These are phyloP conservation scores for Scolopax bukidnonensis DNA, from an alignment of 2,797 vertebrate species.

Conservation along the genomic window DNA sequence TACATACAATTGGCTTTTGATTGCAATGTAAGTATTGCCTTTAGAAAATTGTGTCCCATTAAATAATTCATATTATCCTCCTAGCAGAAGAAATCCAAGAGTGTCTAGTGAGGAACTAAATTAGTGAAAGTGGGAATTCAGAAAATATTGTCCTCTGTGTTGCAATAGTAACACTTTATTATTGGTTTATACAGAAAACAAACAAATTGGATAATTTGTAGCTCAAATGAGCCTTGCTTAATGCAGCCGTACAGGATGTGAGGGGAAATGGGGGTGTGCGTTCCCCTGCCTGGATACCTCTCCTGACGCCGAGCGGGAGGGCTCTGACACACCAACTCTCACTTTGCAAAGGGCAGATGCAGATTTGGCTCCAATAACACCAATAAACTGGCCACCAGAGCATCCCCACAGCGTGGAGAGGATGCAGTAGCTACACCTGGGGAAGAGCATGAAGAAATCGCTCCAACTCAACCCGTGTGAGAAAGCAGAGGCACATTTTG, in stretches of 20 bases:
- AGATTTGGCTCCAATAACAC: background rate
- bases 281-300: background rate
- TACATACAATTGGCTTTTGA: background rate
- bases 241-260: background rate
- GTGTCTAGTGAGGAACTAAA: background rate
- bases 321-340: background rate
- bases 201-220: background rate
- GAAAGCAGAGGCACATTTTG: background rate
- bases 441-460: background rate
- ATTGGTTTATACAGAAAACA: background rate
- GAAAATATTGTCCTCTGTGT: constrained; percentile 8
- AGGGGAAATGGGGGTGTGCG: background rate
- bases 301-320: accelerated
- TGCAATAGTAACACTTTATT: constrained; percentile 5
- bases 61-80: constrained; percentile 13
- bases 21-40: background rate
- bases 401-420: background rate
- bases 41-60: constrained; percentile 27
- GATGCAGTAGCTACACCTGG: background rate
- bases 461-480: background rate
- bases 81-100: background rate
- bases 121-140: background rate
- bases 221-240: background rate
- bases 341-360: background rate
- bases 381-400: background rate